phyloP scores from a whole-genome alignment of 2,113 vertebrate species.

The Hemicordylus capensis region DNA sequence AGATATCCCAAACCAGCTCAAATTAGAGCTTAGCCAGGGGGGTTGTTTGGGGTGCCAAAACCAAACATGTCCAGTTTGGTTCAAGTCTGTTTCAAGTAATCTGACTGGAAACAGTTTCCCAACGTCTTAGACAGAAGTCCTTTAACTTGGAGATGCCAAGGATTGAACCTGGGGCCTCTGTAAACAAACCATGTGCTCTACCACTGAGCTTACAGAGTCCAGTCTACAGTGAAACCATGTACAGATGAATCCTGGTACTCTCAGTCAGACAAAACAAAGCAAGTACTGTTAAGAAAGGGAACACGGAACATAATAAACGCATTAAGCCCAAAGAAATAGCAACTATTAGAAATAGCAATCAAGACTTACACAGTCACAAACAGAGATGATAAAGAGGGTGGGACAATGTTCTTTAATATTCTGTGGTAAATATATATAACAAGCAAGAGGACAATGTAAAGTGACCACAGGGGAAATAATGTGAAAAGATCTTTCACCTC shows the following conservation, averaged over 20 bases:
- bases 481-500: not conserved
- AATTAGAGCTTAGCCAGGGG: too few species aligned
- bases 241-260: not conserved
- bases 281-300: not conserved
- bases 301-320: not conserved
- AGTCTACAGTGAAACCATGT: not conserved
- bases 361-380: not conserved
- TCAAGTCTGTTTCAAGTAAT: too few species aligned
- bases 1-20: too few species aligned
- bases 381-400: conserved; percentile 3
- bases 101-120: too few species aligned
- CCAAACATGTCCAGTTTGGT: too few species aligned
- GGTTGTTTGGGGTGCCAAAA: too few species aligned
- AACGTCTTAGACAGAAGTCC: too few species aligned
- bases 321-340: not conserved
- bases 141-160: too few species aligned
- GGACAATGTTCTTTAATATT: not conserved
- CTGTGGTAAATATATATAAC: conserved; percentile 12
- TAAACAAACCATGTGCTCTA: too few species aligned
- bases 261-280: not conserved
- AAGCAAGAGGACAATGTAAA: not conserved
- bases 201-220: too few species aligned
- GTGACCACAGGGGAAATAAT: not conserved
- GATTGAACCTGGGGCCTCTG: too few species aligned
- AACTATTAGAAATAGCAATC: not conserved